Evolutionary conservation across 2,797 vertebrate genomes (phyloP).

Genomic region (Acrossocheilus wenchowensis): DNA sequence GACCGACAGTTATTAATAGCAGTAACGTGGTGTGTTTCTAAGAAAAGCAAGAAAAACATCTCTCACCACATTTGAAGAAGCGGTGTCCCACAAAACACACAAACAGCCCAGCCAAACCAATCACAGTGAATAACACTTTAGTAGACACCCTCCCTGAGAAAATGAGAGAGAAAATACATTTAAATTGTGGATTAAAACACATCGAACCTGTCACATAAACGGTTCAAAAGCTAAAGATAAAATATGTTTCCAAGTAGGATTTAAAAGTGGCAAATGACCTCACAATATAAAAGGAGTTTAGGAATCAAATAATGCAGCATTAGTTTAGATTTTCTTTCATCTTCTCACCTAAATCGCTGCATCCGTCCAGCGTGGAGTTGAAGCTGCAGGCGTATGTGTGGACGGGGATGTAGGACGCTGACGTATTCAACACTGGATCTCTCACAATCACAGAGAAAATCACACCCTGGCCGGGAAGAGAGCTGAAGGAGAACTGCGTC

Average conservation of each 20-base stretch:
- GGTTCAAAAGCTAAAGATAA: background rate
- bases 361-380: slow-evolving; percentile 77
- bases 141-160: slow-evolving; percentile 85
- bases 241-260: background rate
- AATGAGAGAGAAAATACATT: slow-evolving; percentile 62
- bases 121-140: slow-evolving; percentile 88
- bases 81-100: slow-evolving; percentile 92
- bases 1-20: slow-evolving; percentile 11
- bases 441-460: slow-evolving; percentile 90
- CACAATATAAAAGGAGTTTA: too few relatives aligned
- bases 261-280: background rate
- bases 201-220: background rate
- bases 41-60: background rate
- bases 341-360: slow-evolving; percentile 84
- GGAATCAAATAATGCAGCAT: background rate
- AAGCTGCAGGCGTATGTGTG: slow-evolving; percentile 95
- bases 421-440: slow-evolving; percentile 87
- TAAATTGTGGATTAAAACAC: too few relatives aligned
- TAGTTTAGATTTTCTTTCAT: background rate
- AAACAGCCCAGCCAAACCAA: slow-evolving; percentile 88
- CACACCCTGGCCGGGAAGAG: slow-evolving; percentile 89
- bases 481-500: slow-evolving; percentile 81
- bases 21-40: background rate
- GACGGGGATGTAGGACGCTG: slow-evolving; percentile 88
- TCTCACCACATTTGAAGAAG: slow-evolving; percentile 94